Evolutionary conservation across 2,797 vertebrate genomes (phyloP), one percentile per base, ranked within the genome.

Genomic region (Fundulus diaphanus): DNA sequence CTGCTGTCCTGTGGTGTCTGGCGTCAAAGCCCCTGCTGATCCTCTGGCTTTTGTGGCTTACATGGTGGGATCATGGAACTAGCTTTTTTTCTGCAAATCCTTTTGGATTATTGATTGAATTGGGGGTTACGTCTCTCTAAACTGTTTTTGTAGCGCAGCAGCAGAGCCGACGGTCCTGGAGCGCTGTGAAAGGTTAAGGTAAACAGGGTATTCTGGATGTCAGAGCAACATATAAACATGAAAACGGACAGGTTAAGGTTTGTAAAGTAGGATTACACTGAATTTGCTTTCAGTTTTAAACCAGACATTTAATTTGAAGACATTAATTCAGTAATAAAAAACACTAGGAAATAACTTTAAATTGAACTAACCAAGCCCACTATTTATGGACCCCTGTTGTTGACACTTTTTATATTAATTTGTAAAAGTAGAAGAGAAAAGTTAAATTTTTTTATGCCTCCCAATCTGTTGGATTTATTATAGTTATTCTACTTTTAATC

Each of bases 101-200:
- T 35, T 31, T n/a, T 24, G 48, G 68, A 54, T 70, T 70, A 40
- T 70, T 56, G 51, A 70, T 70, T n/a, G 52, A 54, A 56, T 12
- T 42, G 33, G 69, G 33, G 12, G 18, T 40, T 56, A 54, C 27
- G 49, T 51, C 52, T 54, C 52, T 54, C 49, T 51, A 51, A 54
- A 54, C 52, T 11, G 52, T n/a, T 54, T 54, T 54, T 54, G 46
- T 18, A 48, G 46, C 5, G 46, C 13, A 48, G n/a, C 13, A 48
- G n/a, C 24, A 27, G 24, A 9, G n/a, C 24, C 12, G n/a, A 9
- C 11, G 52, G 52, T 54, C n/a, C n/a, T n/a, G 52, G n/a, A 54
- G 24, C 12, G 52, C n/a, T 27, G 52, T 54, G 52, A 54, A 54
- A 54, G 52, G 11, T 54, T 54, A 24, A 27, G 52, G 52, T 13